Evolutionary conservation across 2,888 invertebrate genomes (phyloP).

Genomic region (Watsonalla cultraria): DNA sequence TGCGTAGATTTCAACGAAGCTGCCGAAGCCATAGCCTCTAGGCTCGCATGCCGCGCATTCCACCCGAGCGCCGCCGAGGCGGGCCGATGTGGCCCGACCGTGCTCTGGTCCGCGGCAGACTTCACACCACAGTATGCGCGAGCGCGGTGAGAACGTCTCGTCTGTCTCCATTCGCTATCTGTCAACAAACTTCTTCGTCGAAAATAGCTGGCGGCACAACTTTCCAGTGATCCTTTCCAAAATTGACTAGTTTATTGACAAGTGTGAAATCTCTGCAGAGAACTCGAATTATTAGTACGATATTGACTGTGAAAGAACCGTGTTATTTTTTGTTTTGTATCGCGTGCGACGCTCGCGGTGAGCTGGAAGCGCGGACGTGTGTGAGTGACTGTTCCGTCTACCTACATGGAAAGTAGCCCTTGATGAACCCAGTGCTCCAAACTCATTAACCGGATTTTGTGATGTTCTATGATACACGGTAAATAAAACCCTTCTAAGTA

Average conservation of each 20-base stretch:
- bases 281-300: slow-evolving; percentile 47
- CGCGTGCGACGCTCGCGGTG: slow-evolving; percentile 68
- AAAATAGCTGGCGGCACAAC: slow-evolving; percentile 55
- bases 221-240: slow-evolving; percentile 57
- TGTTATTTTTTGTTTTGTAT: slow-evolving; percentile 74
- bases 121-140: slow-evolving; percentile 76
- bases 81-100: slow-evolving; percentile 51
- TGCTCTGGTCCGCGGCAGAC: slow-evolving; percentile 60
- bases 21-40: slow-evolving; percentile 50
- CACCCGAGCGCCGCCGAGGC: slow-evolving; percentile 53
- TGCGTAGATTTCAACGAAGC: slow-evolving; percentile 56
- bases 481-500: slow-evolving; percentile 44
- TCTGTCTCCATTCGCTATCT: slow-evolving; percentile 60
- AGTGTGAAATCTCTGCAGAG: slow-evolving; percentile 51
- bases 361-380: slow-evolving; percentile 64
- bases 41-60: slow-evolving; percentile 70
- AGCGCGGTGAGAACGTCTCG: slow-evolving; percentile 75
- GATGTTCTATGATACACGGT: slow-evolving; percentile 64
- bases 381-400: slow-evolving; percentile 72
- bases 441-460: slow-evolving; percentile 50
- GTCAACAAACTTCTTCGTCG: slow-evolving; percentile 73
- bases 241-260: slow-evolving; percentile 64
- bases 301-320: slow-evolving; percentile 65
- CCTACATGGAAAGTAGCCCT: slow-evolving; percentile 69
- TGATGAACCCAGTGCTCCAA: slow-evolving; percentile 54